Evolutionary conservation across 2,113 vertebrate species (phyloP).

Genomic region (Phocoena phocoena): DNA sequence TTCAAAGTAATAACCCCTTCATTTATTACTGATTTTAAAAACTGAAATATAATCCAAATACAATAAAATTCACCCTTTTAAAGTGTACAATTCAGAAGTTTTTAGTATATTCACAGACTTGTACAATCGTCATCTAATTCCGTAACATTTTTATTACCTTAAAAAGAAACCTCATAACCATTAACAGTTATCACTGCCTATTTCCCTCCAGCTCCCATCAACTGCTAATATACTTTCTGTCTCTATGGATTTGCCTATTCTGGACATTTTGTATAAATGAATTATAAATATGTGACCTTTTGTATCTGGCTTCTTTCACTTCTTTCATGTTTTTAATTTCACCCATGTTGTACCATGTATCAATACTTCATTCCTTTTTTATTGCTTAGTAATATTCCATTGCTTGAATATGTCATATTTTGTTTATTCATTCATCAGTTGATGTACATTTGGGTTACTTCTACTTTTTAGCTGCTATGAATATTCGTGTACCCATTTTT

Average conservation of each 20-base stretch:
- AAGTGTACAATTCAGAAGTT: background rate
- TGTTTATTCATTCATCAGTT: background rate
- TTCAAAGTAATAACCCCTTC: slow-evolving; percentile 1
- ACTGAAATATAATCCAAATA: background rate
- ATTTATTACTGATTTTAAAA: slow-evolving; percentile 26
- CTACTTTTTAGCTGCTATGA: background rate
- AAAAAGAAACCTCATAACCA: background rate
- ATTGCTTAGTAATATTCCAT: background rate
- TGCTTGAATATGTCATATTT: background rate
- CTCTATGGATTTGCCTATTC: background rate
- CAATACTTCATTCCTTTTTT: background rate
- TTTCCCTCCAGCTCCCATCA: background rate
- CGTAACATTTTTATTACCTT: background rate
- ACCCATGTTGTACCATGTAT: background rate
- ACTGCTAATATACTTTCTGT: background rate
- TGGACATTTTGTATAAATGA: background rate
- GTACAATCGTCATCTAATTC: background rate
- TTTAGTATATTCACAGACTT: background rate
- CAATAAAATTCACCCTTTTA: background rate
- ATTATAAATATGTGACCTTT: background rate
- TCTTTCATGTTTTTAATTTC: background rate
- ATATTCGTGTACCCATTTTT: background rate
- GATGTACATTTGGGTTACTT: background rate
- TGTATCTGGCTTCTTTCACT: background rate
- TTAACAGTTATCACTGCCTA: background rate